phyloP scores from a whole-genome alignment of 2,113 vertebrate species.

The Canis aureus region DNA sequence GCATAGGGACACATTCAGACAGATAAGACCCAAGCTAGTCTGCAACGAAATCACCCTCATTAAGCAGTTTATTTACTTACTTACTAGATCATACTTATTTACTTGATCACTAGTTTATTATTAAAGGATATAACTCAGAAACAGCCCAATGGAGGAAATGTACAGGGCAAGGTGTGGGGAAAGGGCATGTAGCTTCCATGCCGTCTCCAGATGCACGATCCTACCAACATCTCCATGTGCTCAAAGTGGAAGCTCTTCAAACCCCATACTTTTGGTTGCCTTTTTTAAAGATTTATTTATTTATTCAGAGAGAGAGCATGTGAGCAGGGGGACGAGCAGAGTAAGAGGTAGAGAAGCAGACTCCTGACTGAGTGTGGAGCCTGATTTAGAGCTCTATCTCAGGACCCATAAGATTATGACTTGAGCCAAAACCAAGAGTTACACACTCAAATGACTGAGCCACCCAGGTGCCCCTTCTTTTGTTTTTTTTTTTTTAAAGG shows the following conservation, averaged over 20 bases:
- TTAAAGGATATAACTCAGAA: not conserved
- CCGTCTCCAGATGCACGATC: not conserved
- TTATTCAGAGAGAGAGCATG: not conserved
- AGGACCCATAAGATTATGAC: not conserved
- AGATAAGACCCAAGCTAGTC: not conserved
- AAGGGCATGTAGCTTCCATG: not conserved
- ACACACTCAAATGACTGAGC: not conserved
- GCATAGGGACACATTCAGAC: not conserved
- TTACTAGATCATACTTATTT: not conserved
- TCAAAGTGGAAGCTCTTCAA: not conserved
- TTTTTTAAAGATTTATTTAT: not conserved
- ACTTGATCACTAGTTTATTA: not conserved
- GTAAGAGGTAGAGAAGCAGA: no score
- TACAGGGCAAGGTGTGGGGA: not conserved
- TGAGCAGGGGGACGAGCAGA: no score
- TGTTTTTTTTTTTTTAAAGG: no score
- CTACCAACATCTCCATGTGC: not conserved
- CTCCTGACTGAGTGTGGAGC: no score
- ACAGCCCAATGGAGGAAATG: not conserved
- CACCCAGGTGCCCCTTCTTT: not conserved
- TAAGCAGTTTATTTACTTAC: not conserved
- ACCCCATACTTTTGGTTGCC: not conserved
- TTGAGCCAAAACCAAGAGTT: not conserved
- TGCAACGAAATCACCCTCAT: not conserved
- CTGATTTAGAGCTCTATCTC: no score